These are phyloP conservation scores for Lysandra bellargus DNA, from an alignment of 2,888 invertebrate genomes.

Conservation along the genomic window DNA sequence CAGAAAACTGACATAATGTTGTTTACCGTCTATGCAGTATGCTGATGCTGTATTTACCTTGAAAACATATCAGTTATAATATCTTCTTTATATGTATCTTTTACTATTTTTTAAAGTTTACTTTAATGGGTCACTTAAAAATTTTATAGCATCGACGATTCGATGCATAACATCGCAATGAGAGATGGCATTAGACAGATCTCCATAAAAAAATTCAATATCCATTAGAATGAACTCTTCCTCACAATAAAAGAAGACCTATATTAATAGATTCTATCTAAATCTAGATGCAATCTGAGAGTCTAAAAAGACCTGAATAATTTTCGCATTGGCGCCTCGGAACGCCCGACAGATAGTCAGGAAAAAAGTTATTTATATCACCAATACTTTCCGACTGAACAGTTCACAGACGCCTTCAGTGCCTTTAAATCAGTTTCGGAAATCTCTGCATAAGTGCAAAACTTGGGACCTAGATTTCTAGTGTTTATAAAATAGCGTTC, in stretches of 20 bases:
- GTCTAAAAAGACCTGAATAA: slow-evolving; percentile 49
- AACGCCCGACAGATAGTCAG: slow-evolving; percentile 54
- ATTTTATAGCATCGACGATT: too few relatives aligned
- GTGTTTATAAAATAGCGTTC: background rate
- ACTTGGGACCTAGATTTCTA: background rate
- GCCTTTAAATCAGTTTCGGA: slow-evolving; percentile 7
- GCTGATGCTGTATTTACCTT: too few relatives aligned
- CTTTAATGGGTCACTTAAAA: too few relatives aligned
- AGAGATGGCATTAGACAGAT: too few relatives aligned
- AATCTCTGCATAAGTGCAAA: background rate
- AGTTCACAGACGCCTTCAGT: background rate
- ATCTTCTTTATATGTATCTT: too few relatives aligned
- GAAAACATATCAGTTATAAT: too few relatives aligned
- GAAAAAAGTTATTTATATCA: slow-evolving; percentile 29
- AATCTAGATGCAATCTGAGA: slow-evolving; percentile 32
- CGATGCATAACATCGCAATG: too few relatives aligned
- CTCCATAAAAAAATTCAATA: background rate
- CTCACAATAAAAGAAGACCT: slow-evolving; percentile 21
- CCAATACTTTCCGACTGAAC: slow-evolving; percentile 2
- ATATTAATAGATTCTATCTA: slow-evolving; percentile 30
- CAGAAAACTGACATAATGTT: too few relatives aligned
- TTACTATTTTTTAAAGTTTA: too few relatives aligned
- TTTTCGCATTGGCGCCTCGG: slow-evolving; percentile 60
- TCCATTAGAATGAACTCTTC: background rate
- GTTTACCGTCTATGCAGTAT: too few relatives aligned